Conservation (phyloP, 1,140 invertebrate genomes). For the Homalodisca vitripennis region DNA sequence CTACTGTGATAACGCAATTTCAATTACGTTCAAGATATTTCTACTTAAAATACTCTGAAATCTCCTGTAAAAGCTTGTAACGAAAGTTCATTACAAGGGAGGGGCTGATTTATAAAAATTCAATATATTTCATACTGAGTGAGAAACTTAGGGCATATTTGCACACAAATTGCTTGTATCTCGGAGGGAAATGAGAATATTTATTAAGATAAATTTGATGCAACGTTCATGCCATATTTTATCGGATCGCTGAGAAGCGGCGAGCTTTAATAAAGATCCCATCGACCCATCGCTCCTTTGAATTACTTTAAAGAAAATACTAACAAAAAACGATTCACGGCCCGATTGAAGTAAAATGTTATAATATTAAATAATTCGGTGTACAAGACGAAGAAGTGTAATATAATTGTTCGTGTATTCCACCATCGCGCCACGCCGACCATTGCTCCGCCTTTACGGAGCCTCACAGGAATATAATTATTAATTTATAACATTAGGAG, state of each 20-base stretch:
- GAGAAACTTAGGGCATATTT: constrained; percentile 5
- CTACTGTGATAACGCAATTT: too few species aligned
- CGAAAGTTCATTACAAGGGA: too few species aligned
- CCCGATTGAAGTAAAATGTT: too few species aligned
- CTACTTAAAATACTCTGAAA: too few species aligned
- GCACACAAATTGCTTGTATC: constrained; percentile 26
- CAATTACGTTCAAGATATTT: too few species aligned
- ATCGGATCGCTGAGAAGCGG: constrained; percentile 3
- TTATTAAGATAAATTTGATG: constrained; percentile 27
- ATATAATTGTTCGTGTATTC: too few species aligned
- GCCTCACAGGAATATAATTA: constrained; percentile 15
- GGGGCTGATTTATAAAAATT: neutral
- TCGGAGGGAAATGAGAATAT: constrained; percentile 24
- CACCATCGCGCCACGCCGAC: too few species aligned
- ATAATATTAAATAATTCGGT: too few species aligned
- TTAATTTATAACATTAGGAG: constrained; percentile 22
- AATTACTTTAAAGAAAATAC: constrained; percentile 9
- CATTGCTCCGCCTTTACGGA: neutral
- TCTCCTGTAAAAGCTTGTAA: too few species aligned
- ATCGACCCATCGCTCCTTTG: neutral
- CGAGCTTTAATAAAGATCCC: constrained; percentile 17
- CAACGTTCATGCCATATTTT: constrained; percentile 2
- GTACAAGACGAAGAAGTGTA: too few species aligned
- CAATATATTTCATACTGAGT: neutral
- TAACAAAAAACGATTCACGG: neutral